Evolutionary conservation across 1,140 invertebrate species (phyloP).

Genomic region (Branchinecta lynchi): DNA sequence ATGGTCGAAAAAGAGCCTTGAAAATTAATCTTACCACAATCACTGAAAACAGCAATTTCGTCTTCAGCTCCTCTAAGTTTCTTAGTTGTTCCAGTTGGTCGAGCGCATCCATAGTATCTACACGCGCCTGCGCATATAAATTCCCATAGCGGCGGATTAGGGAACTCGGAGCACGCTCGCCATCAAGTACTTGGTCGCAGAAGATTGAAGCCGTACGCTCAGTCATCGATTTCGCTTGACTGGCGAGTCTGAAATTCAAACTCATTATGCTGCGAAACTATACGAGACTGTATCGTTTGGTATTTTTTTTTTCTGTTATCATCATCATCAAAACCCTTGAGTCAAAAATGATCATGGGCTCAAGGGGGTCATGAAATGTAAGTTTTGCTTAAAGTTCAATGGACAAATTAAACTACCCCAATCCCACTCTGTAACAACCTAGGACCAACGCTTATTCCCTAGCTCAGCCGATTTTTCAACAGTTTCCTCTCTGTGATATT

Average conservation of each 20-base stretch:
- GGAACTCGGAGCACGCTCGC: slow-evolving; percentile 28
- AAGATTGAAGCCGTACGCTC: slow-evolving; percentile 22
- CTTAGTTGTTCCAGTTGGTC: slow-evolving; percentile 56
- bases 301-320: neutral
- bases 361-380: too few relatives aligned
- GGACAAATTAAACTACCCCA: too few relatives aligned
- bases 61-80: slow-evolving; percentile 69
- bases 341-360: too few relatives aligned
- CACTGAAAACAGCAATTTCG: slow-evolving; percentile 84
- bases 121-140: slow-evolving; percentile 65
- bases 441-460: too few relatives aligned
- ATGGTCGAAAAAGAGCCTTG: too few relatives aligned
- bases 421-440: too few relatives aligned
- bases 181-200: slow-evolving; percentile 15
- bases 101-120: slow-evolving; percentile 66
- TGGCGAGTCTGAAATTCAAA: slow-evolving; percentile 29
- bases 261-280: neutral
- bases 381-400: too few relatives aligned
- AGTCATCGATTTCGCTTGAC: slow-evolving; percentile 31
- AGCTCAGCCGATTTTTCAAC: too few relatives aligned
- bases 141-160: slow-evolving; percentile 62
- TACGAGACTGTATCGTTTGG: slow-evolving; percentile 1
- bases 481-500: too few relatives aligned
- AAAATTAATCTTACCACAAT: slow-evolving; percentile 52
- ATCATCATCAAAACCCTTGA: too few relatives aligned